Evolutionary conservation across 2,888 invertebrate species (phyloP), one percentile per base, ranked within the genome.

Genomic region (Ormyrus pomaceus): DNA sequence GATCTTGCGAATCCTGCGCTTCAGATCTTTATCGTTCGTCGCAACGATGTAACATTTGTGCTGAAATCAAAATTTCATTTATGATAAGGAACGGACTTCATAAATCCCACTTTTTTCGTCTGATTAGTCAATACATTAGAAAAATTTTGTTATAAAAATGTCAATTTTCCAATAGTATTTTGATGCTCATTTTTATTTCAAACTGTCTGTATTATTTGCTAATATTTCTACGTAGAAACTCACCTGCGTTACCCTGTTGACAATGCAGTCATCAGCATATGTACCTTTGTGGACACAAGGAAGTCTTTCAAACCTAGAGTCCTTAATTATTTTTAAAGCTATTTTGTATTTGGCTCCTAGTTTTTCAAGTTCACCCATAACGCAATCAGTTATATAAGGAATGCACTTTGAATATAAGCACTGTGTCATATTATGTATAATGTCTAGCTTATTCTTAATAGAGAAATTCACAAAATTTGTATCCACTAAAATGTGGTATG

Each of bases 11-110:
- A 99, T 97, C 87, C 99, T 93, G 87, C 97, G 93, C 91, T 98
- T 98, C 82, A 99, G 92, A 90, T 99, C 99, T 91, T 97, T 98
- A 91, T 99, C 99, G 92, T 99, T 99, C 11, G 99, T 99, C 1
- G 98, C 99, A 53, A 99, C 99, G 87, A 99, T 99, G 90, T 99
- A 99, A 92, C 99, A 99, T 90, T 99, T 99, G 91, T 99, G 99
- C 93, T 99, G 90, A 80, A 91, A 88, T 81, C 65, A 81, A 64
- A 77, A 81, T 72, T 61, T 45, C 34, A 5, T 46, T 1, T 19
- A 59, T 59, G 2, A 34, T 56, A 6, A 56, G 11, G 56, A 56
- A 56, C 56, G 9, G 6, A 56, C 9, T 11, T 56, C 6, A 6
- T 51, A 51, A 9, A 51, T 51, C 10, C 3, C 8, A 9, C 19